Conservation (phyloP, 2,113 vertebrate species). For the Xiphorhynchus elegans region DNA sequence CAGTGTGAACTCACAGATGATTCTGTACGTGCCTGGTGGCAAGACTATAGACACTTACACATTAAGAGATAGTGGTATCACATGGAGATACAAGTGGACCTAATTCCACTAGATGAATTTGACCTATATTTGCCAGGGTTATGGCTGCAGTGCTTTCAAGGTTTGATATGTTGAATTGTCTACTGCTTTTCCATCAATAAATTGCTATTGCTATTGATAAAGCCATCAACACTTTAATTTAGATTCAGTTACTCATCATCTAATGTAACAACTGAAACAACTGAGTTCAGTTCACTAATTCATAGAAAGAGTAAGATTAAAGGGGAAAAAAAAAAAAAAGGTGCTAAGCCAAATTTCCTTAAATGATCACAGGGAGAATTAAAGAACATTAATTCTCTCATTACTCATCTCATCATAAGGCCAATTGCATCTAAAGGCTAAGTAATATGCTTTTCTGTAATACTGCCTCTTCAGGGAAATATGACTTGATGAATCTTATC, state of each 20-base stretch:
- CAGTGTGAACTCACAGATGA: neutral
- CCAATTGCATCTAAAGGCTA: slow-evolving; percentile 8
- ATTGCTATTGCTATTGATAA: neutral
- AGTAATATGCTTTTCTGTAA: neutral
- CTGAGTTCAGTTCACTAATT: neutral
- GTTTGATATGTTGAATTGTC: neutral
- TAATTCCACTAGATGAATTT: neutral
- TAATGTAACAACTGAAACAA: neutral
- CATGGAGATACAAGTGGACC: neutral
- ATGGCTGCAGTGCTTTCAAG: neutral
- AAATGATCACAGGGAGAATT: neutral
- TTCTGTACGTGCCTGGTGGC: neutral
- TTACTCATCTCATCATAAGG: neutral
- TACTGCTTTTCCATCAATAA: neutral
- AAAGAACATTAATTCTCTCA: neutral
- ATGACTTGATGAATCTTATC: neutral
- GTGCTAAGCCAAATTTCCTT: neutral
- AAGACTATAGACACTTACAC: neutral
- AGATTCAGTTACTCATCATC: neutral
- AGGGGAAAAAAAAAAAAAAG: neutral
- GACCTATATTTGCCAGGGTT: neutral
- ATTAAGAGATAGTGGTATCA: neutral
- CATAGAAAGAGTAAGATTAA: neutral
- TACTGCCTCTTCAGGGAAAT: neutral
- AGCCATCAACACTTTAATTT: neutral